phyloP scores from a whole-genome alignment of 2,888 invertebrate species.

The Eristalis pertinax region DNA sequence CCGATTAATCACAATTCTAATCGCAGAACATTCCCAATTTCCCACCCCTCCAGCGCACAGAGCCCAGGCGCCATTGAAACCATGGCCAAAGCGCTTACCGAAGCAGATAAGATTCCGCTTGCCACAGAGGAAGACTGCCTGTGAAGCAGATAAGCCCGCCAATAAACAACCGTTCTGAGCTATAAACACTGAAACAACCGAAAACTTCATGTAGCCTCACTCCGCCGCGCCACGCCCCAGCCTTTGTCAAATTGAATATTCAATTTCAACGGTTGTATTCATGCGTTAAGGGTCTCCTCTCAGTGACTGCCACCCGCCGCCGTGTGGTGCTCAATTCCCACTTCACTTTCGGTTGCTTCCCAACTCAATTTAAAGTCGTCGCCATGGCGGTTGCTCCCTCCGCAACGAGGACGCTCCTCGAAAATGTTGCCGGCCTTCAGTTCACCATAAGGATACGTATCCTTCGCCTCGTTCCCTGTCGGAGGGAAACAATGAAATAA shows the following conservation, averaged over 20 bases:
- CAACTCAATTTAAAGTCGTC: constrained; percentile 11
- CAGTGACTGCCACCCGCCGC: neutral
- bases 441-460: neutral
- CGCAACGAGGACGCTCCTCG: neutral
- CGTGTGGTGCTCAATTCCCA: neutral
- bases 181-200: neutral
- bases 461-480: neutral
- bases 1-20: neutral
- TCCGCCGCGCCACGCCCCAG: neutral
- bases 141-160: neutral
- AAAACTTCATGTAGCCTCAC: neutral
- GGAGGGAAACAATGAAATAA: constrained; percentile 56
- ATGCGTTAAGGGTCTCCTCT: neutral
- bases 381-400: neutral
- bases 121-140: neutral
- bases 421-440: neutral
- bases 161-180: neutral
- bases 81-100: neutral
- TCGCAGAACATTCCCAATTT: neutral
- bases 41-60: neutral
- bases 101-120: neutral
- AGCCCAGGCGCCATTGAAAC: neutral
- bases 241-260: neutral
- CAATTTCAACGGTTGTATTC: neutral
- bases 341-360: neutral